These are phyloP conservation scores for Pterostichus niger DNA, from an alignment of 2,888 invertebrate species.

Conservation along the genomic window DNA sequence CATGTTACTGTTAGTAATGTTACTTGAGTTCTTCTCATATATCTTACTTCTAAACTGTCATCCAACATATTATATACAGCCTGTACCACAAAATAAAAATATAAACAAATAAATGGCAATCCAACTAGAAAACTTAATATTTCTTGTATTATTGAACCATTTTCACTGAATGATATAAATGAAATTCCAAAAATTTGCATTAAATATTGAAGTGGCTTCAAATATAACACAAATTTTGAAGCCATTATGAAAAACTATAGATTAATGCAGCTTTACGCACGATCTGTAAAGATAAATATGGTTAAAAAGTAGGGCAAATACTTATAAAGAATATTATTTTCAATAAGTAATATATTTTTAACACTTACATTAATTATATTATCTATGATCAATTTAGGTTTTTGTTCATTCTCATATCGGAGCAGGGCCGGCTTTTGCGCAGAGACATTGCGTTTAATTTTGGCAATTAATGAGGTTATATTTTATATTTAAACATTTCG, in stretches of 20 bases:
- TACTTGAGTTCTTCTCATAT: constrained; percentile 32
- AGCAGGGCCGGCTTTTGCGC: too few species aligned
- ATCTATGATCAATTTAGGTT: too few species aligned
- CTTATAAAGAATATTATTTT: too few species aligned
- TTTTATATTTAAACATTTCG: too few species aligned
- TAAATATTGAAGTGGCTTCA: constrained; percentile 9
- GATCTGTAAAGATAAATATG: too few species aligned
- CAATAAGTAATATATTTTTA: too few species aligned
- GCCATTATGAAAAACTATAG: background rate
- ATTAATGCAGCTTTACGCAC: background rate
- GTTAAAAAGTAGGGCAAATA: too few species aligned
- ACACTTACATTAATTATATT: too few species aligned
- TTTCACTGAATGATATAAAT: background rate
- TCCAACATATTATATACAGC: background rate
- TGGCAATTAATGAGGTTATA: too few species aligned
- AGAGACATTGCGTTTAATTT: too few species aligned
- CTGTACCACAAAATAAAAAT: background rate
- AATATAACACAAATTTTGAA: constrained; percentile 6
- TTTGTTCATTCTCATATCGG: too few species aligned
- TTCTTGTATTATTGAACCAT: background rate
- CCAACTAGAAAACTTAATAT: background rate
- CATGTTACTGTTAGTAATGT: background rate
- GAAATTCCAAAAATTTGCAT: constrained; percentile 29
- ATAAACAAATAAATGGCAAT: background rate
- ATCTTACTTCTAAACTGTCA: background rate